Conservation (phyloP, 2,888 invertebrate species). For the Dynastes hyllus region DNA sequence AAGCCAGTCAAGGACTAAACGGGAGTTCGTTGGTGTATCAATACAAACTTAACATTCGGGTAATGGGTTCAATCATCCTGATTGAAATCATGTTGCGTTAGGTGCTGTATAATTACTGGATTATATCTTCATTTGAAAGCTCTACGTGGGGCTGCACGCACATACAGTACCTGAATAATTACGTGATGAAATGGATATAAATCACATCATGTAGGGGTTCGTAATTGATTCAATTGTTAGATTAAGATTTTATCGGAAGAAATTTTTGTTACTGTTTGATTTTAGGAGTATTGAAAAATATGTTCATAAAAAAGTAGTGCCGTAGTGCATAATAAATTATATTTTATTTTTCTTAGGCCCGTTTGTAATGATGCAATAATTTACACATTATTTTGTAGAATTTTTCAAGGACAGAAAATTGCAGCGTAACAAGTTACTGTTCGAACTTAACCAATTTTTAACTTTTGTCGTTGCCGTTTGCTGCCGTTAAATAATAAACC, state of each 20-base stretch:
- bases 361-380: too few species aligned
- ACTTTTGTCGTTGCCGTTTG: too few species aligned
- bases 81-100: conserved; percentile 30
- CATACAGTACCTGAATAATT: conserved; percentile 15
- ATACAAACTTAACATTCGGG: conserved; percentile 21
- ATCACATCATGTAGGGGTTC: conserved; percentile 22
- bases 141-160: conserved; percentile 35
- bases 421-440: too few species aligned
- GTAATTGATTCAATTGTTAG: conserved; percentile 2
- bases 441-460: too few species aligned
- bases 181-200: background rate
- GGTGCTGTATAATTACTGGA: conserved; percentile 32
- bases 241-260: conserved; percentile 11
- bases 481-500: too few species aligned
- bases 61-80: conserved; percentile 16
- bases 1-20: conserved; percentile 11
- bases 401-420: too few species aligned
- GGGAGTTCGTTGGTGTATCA: conserved; percentile 21
- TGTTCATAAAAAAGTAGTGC: too few species aligned
- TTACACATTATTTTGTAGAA: too few species aligned
- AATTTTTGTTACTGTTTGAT: background rate
- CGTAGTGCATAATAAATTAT: too few species aligned
- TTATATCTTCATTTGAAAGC: conserved; percentile 35
- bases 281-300: too few species aligned
- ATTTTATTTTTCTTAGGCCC: too few species aligned